Percentiles rank a stretch among this genome's conserved stretches.
phyloP scores from a whole-genome alignment of 2,888 invertebrate species.

The Thecophora atra region DNA sequence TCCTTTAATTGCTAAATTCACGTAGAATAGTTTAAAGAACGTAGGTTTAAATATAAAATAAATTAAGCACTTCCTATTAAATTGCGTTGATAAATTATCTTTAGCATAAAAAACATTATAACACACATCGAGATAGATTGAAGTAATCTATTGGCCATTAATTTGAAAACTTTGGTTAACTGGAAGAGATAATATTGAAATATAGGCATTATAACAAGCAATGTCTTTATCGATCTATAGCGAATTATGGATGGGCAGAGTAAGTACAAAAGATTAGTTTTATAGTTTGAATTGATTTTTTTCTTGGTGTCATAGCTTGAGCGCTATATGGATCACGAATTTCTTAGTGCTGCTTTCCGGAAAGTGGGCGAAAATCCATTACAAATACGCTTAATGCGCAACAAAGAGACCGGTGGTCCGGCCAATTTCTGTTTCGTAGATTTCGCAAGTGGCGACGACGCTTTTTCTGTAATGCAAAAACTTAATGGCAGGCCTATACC shows the following conservation, averaged over 20 bases:
- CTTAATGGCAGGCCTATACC: slow-evolving; percentile 95
- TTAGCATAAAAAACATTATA: too few relatives aligned
- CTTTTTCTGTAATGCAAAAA: slow-evolving; percentile 93
- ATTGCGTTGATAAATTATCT: too few relatives aligned
- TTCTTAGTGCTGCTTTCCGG: slow-evolving; percentile 89
- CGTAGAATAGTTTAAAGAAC: too few relatives aligned
- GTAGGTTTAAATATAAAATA: too few relatives aligned
- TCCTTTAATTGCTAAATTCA: too few relatives aligned
- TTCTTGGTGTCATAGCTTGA: slow-evolving; percentile 70
- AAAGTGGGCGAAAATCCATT: slow-evolving; percentile 91
- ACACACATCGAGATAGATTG: too few relatives aligned
- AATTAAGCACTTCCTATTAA: too few relatives aligned
- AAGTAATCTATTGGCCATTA: too few relatives aligned
- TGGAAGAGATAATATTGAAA: too few relatives aligned
- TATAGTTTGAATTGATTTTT: not conserved
- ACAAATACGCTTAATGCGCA: slow-evolving; percentile 91
- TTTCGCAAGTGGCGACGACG: slow-evolving; percentile 88
- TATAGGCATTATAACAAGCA: not conserved
- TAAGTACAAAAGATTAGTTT: slow-evolving; percentile 48
- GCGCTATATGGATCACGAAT: slow-evolving; percentile 92
- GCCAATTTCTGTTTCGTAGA: slow-evolving; percentile 95
- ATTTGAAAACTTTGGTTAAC: too few relatives aligned
- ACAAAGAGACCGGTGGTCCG: slow-evolving; percentile 91
- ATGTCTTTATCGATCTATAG: slow-evolving; percentile 72
- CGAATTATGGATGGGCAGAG: slow-evolving; percentile 90